Percentiles rank a stretch among this genome's conserved stretches.
Evolutionary conservation across 2,113 vertebrate genomes (phyloP).

Genomic region (Centropus unirufus): DNA sequence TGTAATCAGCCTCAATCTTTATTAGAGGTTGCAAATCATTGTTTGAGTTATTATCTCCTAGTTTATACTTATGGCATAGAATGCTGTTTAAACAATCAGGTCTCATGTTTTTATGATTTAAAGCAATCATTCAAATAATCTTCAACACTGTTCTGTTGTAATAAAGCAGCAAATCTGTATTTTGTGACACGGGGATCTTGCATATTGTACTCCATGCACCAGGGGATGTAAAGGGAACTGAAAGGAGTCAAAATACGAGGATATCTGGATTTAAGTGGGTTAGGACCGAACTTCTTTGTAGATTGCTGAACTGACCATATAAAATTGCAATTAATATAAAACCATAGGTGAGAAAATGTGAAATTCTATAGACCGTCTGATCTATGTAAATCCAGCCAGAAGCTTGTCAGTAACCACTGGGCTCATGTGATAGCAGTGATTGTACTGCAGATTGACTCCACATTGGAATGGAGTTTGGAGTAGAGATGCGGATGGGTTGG

Average conservation of each 20-base stretch:
- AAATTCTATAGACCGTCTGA: background rate
- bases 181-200: background rate
- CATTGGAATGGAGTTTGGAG: rapidly evolving
- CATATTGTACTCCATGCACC: background rate
- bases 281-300: background rate
- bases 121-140: background rate
- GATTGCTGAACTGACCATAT: background rate
- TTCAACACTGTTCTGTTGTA: background rate
- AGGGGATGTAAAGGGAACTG: background rate
- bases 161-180: background rate
- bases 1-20: background rate
- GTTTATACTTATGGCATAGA: background rate
- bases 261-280: background rate
- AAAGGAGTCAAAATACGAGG: background rate
- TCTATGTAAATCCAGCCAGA: background rate
- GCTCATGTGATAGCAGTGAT: background rate
- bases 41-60: slow-evolving; percentile 1
- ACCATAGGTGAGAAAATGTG: background rate
- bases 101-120: background rate
- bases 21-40: background rate
- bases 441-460: background rate
- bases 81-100: background rate
- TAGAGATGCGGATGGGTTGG: background rate
- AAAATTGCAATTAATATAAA: background rate
- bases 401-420: background rate